These are phyloP conservation scores for Drosophila kepulauana DNA, from an alignment of 1,140 invertebrate genomes.

Conservation along the genomic window DNA sequence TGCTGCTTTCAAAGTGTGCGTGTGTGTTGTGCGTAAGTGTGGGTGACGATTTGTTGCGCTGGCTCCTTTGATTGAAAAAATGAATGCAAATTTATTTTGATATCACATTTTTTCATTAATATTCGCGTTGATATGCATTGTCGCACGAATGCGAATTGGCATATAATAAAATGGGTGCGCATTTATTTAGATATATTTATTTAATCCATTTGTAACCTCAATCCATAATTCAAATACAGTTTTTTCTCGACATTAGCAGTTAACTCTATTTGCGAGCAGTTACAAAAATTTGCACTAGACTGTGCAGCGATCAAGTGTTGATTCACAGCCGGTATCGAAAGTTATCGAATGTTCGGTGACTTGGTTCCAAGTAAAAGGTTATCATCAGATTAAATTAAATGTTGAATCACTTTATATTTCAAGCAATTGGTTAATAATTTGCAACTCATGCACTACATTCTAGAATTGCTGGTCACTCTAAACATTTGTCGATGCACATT, in stretches of 20 bases:
- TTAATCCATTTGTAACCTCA: constrained; percentile 27
- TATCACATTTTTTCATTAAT: constrained; percentile 77
- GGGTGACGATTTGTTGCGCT: constrained; percentile 23
- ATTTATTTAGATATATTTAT: constrained; percentile 37
- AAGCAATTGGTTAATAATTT: not conserved
- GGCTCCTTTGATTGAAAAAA: constrained; percentile 71
- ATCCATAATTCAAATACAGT: constrained; percentile 55
- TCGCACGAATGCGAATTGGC: constrained; percentile 19
- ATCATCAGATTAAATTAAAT: not conserved
- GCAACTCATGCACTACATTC: not conserved
- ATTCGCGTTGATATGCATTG: constrained; percentile 55
- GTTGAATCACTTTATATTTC: not conserved
- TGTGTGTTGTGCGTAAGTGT: constrained; percentile 9
- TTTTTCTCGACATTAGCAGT: constrained; percentile 19
- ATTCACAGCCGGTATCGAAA: not conserved
- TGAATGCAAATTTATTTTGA: constrained; percentile 76
- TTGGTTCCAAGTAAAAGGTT: not conserved
- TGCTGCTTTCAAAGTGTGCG: constrained; percentile 2
- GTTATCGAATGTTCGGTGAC: not conserved
- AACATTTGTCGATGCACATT: no score
- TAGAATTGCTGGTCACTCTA: not conserved
- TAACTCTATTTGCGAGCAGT: constrained; percentile 17
- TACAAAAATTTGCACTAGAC: constrained; percentile 4
- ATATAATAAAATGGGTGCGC: constrained; percentile 60
- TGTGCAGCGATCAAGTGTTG: constrained; percentile 16